phyloP scores from a whole-genome alignment of 2,888 invertebrate species.

The Dusona sp. region DNA sequence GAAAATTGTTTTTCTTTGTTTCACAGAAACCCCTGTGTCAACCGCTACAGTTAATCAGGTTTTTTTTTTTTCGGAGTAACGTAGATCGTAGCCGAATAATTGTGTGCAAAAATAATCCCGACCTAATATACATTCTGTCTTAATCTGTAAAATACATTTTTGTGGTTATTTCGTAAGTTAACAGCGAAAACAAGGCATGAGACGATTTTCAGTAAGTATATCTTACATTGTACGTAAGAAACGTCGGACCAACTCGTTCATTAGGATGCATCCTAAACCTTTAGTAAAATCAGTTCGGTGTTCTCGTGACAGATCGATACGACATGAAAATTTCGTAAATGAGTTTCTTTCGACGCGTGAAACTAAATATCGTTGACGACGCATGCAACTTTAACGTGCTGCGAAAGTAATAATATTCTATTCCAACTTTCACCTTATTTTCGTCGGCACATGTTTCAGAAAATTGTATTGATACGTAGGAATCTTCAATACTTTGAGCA shows the following conservation, averaged over 20 bases:
- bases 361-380: neutral
- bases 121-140: constrained; percentile 69
- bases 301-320: neutral
- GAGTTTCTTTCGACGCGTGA: neutral
- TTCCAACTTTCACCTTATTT: neutral
- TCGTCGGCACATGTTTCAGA: neutral
- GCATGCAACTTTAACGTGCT: neutral
- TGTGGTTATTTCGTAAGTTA: constrained; percentile 72
- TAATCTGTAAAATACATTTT: constrained; percentile 70
- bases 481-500: too few relatives aligned
- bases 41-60: neutral
- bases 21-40: neutral
- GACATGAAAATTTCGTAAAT: neutral
- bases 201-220: constrained; percentile 71
- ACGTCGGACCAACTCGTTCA: constrained; percentile 78
- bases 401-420: neutral
- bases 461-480: neutral
- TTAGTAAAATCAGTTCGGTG: constrained; percentile 58
- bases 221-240: constrained; percentile 69
- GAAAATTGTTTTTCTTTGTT: neutral
- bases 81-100: constrained; percentile 20
- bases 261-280: constrained; percentile 66
- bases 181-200: constrained; percentile 70
- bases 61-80: constrained; percentile 8
- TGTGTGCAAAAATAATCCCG: constrained; percentile 23